Conservation (phyloP, 2,797 vertebrate genomes). For the Benthosema pterotum region DNA sequence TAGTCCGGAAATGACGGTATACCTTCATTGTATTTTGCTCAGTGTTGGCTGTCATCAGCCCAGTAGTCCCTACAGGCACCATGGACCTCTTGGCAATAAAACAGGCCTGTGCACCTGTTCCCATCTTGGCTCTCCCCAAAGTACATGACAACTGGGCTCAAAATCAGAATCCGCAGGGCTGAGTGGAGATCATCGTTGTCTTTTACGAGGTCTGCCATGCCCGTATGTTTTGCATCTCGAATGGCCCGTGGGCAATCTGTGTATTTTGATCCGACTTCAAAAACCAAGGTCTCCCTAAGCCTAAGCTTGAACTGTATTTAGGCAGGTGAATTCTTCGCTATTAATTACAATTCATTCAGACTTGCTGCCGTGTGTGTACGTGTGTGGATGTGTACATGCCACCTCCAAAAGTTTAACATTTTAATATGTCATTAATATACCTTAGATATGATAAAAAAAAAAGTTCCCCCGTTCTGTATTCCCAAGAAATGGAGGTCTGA, state of each 20-base stretch:
- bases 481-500: too few relatives aligned
- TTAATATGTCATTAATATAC: too few relatives aligned
- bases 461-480: too few relatives aligned
- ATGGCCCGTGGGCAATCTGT: conserved; percentile 13
- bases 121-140: conserved; percentile 45
- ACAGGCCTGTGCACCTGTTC: conserved; percentile 68
- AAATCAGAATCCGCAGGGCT: conserved; percentile 26
- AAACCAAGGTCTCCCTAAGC: not conserved
- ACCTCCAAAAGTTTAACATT: not conserved
- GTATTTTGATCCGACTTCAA: conserved; percentile 15
- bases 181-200: conserved; percentile 35
- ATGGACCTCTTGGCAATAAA: conserved; percentile 28
- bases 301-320: not conserved
- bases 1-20: not conserved
- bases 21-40: conserved; percentile 46
- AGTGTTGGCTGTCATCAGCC: conserved; percentile 16
- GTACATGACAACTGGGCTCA: conserved; percentile 57
- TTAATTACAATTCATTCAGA: conserved; percentile 26
- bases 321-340: conserved; percentile 13
- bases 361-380: not conserved
- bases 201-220: conserved; percentile 24
- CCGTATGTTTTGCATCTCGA: conserved; percentile 24
- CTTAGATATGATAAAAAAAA: too few relatives aligned
- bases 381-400: too few relatives aligned
- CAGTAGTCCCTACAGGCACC: conserved; percentile 15